These are phyloP conservation scores for Scaptomyza pallida DNA, from an alignment of 1,140 invertebrate species.

Conservation along the genomic window DNA sequence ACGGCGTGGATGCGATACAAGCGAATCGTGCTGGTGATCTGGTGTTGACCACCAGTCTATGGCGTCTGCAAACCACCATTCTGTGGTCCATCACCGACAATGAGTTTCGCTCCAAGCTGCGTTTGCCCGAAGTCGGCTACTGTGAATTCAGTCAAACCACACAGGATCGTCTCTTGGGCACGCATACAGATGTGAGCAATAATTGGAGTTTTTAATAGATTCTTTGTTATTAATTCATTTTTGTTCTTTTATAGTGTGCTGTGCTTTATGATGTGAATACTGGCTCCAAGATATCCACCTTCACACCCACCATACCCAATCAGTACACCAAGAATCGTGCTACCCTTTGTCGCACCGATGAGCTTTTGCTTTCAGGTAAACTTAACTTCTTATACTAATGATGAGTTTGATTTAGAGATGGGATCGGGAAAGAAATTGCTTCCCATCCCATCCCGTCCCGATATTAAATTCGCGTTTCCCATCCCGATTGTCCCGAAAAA, in stretches of 20 bases:
- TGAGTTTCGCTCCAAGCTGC: conserved; percentile 89
- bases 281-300: conserved; percentile 89
- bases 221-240: conserved; percentile 1
- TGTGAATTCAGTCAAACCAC: conserved; percentile 95
- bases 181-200: conserved; percentile 91
- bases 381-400: too few relatives aligned
- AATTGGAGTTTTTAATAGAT: conserved; percentile 78
- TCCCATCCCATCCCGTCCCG: too few relatives aligned
- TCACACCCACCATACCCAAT: conserved; percentile 93
- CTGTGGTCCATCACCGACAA: conserved; percentile 91
- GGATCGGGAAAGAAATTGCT: too few relatives aligned
- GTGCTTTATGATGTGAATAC: conserved; percentile 95
- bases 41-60: conserved; percentile 93
- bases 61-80: conserved; percentile 92
- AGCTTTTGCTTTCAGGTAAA: conserved; percentile 92
- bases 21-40: conserved; percentile 89
- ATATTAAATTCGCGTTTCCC: too few relatives aligned
- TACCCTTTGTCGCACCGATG: conserved; percentile 96
- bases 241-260: conserved; percentile 85
- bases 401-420: too few relatives aligned
- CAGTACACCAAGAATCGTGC: conserved; percentile 97
- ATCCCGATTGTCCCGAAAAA: too few relatives aligned
- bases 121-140: conserved; percentile 93
- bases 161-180: conserved; percentile 94
- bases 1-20: conserved; percentile 90